Percentiles rank a stretch among this genome's conserved stretches.
phyloP scores from a whole-genome alignment of 2,113 vertebrate species.

The Jacana jacana region DNA sequence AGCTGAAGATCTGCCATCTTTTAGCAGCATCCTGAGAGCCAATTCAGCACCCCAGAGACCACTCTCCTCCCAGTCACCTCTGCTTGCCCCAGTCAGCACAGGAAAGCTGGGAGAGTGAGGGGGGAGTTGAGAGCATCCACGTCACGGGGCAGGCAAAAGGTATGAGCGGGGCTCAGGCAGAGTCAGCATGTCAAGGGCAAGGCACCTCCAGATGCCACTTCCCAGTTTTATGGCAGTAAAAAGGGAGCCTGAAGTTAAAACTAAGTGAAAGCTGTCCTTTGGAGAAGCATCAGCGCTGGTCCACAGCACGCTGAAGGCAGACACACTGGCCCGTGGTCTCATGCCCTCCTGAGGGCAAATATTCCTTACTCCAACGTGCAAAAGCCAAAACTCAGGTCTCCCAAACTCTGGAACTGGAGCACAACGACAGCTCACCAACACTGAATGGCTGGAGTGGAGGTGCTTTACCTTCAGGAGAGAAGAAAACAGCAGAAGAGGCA shows the following conservation, averaged over 20 bases:
- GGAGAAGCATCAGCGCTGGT: background rate
- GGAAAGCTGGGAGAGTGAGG: background rate
- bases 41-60: background rate
- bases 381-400: background rate
- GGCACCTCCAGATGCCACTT: background rate
- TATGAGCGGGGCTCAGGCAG: accelerated
- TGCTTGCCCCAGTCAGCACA: background rate
- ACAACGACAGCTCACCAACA: accelerated
- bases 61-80: background rate
- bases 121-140: accelerated
- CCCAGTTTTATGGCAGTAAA: accelerated
- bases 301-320: background rate
- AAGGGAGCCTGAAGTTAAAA: background rate
- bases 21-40: background rate
- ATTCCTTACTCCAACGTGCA: background rate
- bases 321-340: accelerated
- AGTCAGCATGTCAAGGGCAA: background rate
- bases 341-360: accelerated
- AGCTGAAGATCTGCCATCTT: background rate
- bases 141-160: background rate
- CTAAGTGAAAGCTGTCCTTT: background rate
- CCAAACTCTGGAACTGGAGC: background rate
- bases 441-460: background rate
- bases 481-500: accelerated
- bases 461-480: background rate